A percentile compares a stretch with the other conserved stretches of the same genome.
These are phyloP conservation scores for Heteromurus nitidus DNA, from an alignment of 2,888 invertebrate genomes.

Conservation along the genomic window DNA sequence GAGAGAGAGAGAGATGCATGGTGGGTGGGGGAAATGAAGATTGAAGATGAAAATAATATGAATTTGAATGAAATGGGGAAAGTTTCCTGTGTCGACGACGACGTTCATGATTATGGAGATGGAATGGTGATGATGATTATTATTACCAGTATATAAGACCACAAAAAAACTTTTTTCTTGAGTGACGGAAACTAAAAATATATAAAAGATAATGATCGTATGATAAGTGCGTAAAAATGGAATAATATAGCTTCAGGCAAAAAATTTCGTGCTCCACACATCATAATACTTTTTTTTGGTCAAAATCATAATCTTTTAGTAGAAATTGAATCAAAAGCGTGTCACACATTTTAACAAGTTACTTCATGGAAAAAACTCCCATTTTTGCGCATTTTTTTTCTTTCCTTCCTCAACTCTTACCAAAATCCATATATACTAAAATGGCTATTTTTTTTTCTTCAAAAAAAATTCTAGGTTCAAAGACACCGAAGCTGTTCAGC, in stretches of 20 bases:
- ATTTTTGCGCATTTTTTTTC: background rate
- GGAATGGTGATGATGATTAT: slow-evolving; percentile 35
- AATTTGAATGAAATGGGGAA: slow-evolving; percentile 60
- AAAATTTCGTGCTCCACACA: too few species aligned
- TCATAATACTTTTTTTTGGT: too few species aligned
- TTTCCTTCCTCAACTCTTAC: background rate
- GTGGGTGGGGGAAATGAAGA: slow-evolving; percentile 34
- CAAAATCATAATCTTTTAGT: too few species aligned
- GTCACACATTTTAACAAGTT: too few species aligned
- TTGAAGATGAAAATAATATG: slow-evolving; percentile 28
- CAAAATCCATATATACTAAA: background rate
- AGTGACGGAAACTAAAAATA: too few species aligned
- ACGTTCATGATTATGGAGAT: slow-evolving; percentile 48
- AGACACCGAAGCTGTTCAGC: slow-evolving; percentile 73
- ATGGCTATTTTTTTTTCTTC: background rate
- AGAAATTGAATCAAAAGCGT: too few species aligned
- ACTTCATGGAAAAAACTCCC: background rate
- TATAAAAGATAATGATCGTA: too few species aligned
- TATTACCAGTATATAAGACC: slow-evolving; percentile 24
- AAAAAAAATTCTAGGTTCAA: slow-evolving; percentile 69
- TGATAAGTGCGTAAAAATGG: too few species aligned
- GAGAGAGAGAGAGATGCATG: background rate
- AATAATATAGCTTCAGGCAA: too few species aligned
- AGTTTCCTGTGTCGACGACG: slow-evolving; percentile 53
- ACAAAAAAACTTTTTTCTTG: background rate